Evolutionary conservation across 92 coral and sea anemone species (phyloP).

Genomic region (Desmophyllum pertusum): DNA sequence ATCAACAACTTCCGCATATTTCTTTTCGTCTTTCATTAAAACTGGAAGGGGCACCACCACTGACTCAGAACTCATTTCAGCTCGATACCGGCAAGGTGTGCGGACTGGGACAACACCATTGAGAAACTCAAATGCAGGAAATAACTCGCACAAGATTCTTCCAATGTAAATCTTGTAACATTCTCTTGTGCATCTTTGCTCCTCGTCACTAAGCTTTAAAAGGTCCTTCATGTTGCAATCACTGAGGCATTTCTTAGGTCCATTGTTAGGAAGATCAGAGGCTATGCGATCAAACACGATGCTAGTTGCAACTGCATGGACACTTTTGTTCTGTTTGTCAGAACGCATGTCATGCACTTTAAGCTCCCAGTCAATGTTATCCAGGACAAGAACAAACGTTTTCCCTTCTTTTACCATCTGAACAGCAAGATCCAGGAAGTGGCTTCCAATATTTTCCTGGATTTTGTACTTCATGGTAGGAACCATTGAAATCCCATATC

Average conservation of each 20-base stretch:
- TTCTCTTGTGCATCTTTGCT: constrained; percentile 14
- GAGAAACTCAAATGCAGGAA: constrained; percentile 35
- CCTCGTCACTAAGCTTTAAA: constrained; percentile 8
- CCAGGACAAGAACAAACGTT: constrained; percentile 45
- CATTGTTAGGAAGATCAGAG: constrained; percentile 40
- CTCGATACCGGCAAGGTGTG: constrained; percentile 40
- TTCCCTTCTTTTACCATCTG: constrained; percentile 50
- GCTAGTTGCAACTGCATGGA: constrained; percentile 67
- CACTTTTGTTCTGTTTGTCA: constrained; percentile 61
- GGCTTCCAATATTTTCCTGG: constrained; percentile 51
- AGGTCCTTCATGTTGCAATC: too few species aligned
- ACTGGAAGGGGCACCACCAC: constrained; percentile 62
- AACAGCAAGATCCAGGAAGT: constrained; percentile 53
- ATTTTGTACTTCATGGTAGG: constrained; percentile 50
- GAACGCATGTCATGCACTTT: constrained; percentile 36
- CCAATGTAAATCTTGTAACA: constrained; percentile 30
- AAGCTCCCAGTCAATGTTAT: constrained; percentile 56
- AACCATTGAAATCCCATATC: too few species aligned
- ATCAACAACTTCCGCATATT: constrained; percentile 62
- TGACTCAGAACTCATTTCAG: constrained; percentile 45
- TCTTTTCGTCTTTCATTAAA: constrained; percentile 63
- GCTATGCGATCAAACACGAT: constrained; percentile 56
- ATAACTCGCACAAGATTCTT: constrained; percentile 27
- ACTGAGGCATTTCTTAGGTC: background rate
- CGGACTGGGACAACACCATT: constrained; percentile 32